phyloP scores from a whole-genome alignment of 2,888 invertebrate species.

The Gymnoscelis rufifasciata region DNA sequence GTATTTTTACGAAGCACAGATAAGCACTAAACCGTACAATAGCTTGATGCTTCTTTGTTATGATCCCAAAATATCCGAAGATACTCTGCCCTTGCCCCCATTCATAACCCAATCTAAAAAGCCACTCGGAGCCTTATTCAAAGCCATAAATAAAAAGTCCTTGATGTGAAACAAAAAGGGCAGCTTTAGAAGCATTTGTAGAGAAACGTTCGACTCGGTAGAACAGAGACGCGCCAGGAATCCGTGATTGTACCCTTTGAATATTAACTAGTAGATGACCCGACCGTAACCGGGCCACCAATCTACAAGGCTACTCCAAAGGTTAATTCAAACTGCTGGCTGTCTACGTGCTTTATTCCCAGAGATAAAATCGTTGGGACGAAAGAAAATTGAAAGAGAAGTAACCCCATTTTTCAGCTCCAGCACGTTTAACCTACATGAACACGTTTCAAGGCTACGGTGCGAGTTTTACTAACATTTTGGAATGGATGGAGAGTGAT shows the following conservation, averaged over 20 bases:
- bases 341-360: slow-evolving; percentile 45
- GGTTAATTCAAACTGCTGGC: slow-evolving; percentile 60
- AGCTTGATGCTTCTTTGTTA: neutral
- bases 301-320: slow-evolving; percentile 56
- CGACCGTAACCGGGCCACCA: slow-evolving; percentile 60
- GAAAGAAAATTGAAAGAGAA: slow-evolving; percentile 38
- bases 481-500: slow-evolving; percentile 12
- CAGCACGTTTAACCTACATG: slow-evolving; percentile 27
- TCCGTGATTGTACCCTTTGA: slow-evolving; percentile 71
- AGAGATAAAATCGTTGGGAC: slow-evolving; percentile 36
- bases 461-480: slow-evolving; percentile 17
- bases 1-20: slow-evolving; percentile 1
- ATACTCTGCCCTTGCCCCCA: too few species aligned
- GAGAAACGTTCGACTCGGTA: slow-evolving; percentile 28
- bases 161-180: slow-evolving; percentile 49
- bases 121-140: slow-evolving; percentile 17
- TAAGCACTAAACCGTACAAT: neutral
- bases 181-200: slow-evolving; percentile 43
- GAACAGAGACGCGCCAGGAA: slow-evolving; percentile 63
- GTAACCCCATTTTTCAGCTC: slow-evolving; percentile 25
- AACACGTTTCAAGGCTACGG: slow-evolving; percentile 20
- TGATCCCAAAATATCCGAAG: neutral
- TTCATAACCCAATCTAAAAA: slow-evolving; percentile 2
- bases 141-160: slow-evolving; percentile 36
- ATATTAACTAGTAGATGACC: slow-evolving; percentile 74